Percentiles rank a stretch among this genome's conserved stretches.
Conservation (phyloP, 2,113 vertebrate genomes). For the Catharus fuscescens region DNA sequence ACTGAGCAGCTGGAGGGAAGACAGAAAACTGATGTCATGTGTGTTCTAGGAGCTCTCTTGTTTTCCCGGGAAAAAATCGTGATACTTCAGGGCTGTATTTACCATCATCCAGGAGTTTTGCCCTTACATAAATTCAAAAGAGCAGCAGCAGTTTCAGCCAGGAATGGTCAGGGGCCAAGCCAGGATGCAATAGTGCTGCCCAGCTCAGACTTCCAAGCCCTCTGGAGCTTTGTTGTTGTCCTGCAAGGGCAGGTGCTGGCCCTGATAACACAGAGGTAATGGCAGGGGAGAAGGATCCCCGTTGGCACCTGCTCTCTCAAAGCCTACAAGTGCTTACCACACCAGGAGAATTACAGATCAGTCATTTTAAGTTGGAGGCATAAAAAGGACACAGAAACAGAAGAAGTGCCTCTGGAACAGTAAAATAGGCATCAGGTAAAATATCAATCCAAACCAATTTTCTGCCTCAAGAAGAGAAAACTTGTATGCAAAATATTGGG, state of each 20-base stretch:
- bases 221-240: neutral
- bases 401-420: neutral
- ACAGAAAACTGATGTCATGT: neutral
- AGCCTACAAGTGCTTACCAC: neutral
- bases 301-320: neutral
- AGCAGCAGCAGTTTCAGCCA: neutral
- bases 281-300: neutral
- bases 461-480: neutral
- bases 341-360: neutral
- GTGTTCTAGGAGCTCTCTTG: neutral
- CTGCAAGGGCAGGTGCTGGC: neutral
- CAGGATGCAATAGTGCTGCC: neutral
- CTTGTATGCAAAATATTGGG: neutral
- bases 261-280: neutral
- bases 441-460: neutral
- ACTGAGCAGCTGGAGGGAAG: neutral
- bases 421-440: neutral
- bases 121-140: fast-evolving
- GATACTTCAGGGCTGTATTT: neutral
- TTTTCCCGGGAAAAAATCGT: neutral
- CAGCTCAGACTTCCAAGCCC: neutral
- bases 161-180: neutral
- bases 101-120: neutral
- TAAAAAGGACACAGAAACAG: neutral
- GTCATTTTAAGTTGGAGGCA: neutral